Evolutionary conservation across 2,888 invertebrate genomes (phyloP).

Genomic region (Parascotia fuliginaria): DNA sequence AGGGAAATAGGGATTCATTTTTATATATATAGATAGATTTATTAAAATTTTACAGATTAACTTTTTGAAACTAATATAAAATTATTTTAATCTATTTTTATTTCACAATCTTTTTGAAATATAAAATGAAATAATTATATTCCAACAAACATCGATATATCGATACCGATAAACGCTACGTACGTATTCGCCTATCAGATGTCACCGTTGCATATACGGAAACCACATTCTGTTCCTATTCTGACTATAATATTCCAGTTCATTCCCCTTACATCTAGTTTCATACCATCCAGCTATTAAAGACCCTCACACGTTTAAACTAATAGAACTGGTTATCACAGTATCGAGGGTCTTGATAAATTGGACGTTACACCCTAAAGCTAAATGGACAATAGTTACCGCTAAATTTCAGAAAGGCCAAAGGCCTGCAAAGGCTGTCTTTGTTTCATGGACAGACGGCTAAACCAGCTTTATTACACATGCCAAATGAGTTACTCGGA

Average conservation of each 20-base stretch:
- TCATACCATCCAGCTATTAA: slow-evolving; percentile 55
- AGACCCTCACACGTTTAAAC: slow-evolving; percentile 42
- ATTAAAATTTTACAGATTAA: too few relatives aligned
- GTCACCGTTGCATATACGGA: slow-evolving; percentile 73
- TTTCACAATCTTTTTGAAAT: too few relatives aligned
- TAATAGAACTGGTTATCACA: slow-evolving; percentile 27
- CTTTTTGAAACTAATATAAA: too few relatives aligned
- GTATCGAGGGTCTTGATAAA: slow-evolving; percentile 38
- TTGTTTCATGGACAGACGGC: slow-evolving; percentile 59
- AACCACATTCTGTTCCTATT: slow-evolving; percentile 77
- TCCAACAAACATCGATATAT: slow-evolving; percentile 6
- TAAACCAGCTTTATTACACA: slow-evolving; percentile 53
- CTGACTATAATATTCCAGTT: slow-evolving; percentile 69
- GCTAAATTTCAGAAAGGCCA: slow-evolving; percentile 62
- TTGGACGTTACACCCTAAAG: slow-evolving; percentile 51
- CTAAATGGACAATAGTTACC: slow-evolving; percentile 68
- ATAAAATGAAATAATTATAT: too few relatives aligned
- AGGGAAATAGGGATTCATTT: too few relatives aligned
- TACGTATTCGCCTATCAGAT: slow-evolving; percentile 63
- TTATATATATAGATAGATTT: too few relatives aligned
- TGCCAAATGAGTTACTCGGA: slow-evolving; percentile 47
- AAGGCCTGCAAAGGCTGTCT: slow-evolving; percentile 60
- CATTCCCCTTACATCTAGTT: slow-evolving; percentile 70
- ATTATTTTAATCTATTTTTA: too few relatives aligned
- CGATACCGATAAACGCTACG: slow-evolving; percentile 34